Percentiles rank a stretch among this genome's conserved stretches.
Evolutionary conservation across 1,140 invertebrate genomes (phyloP).

Genomic region (Zaprionus taronus): DNA sequence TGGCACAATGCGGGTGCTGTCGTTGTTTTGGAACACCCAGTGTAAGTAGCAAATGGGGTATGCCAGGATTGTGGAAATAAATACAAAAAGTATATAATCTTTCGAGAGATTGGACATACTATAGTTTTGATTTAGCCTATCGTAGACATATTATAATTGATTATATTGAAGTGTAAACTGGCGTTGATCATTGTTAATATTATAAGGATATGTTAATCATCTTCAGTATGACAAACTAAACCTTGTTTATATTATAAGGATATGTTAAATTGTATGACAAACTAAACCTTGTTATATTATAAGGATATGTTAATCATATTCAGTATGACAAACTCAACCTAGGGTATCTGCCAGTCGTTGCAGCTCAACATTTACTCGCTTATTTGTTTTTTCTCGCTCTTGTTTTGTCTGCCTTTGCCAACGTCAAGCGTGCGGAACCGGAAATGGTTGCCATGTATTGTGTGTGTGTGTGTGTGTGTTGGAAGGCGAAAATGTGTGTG

Average conservation of each 20-base stretch:
- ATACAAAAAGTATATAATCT: no score
- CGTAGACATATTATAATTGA: no score
- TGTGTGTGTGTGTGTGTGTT: constrained; percentile 44
- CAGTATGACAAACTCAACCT: background rate
- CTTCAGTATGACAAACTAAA: no score
- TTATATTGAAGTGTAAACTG: no score
- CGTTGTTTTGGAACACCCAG: constrained; percentile 11
- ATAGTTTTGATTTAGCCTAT: no score
- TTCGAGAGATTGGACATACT: no score
- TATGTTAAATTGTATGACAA: no score
- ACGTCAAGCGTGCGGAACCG: constrained; percentile 80
- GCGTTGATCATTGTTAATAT: no score
- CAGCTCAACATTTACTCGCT: background rate
- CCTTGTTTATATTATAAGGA: background rate
- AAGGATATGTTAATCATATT: no score
- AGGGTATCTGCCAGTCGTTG: constrained; percentile 15
- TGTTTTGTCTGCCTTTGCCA: constrained; percentile 62
- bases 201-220: no score
- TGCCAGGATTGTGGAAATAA: background rate
- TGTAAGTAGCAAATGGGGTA: background rate
- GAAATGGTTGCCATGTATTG: constrained; percentile 67
- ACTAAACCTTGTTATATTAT: no score
- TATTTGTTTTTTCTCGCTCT: constrained; percentile 25
- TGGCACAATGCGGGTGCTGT: background rate
- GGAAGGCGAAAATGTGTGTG: constrained; percentile 61